Base-by-base conservation (phyloP, 2,797 vertebrate genomes). In the Pteronotus mesoamericanus region DNA sequence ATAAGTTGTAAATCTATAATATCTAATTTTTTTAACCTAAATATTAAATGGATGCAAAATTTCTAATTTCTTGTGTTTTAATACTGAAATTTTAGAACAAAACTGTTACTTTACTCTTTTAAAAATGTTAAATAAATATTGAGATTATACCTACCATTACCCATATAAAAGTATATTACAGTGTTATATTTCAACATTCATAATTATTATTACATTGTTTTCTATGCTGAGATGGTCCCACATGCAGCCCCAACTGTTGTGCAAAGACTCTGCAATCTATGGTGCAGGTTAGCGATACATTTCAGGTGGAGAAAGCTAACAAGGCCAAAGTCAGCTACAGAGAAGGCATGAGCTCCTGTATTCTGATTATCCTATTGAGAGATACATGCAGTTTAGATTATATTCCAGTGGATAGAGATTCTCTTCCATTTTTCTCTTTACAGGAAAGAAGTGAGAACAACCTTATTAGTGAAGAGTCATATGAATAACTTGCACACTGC, bases 71-170 rank as follows among this genome's bases (percentile, higher is more conserved):
- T 26, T 88, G 5, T 82, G 32, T 61, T 83, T 89, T 83, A 82
- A 83, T 29, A 64, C 42, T 92, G 16, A 87, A 87, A 84, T 74
- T 95, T 90, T 39, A 84, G 19, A 72, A 74, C 92, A 69, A 90
- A 92, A 64, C 9, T 72, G 2, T 57, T 84, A 32, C n/a, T 82
- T 86, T 15, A 78, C 10, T 69, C 42, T 83, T 92, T 77, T 42
- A 75, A 94, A 80, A 44, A 10, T 79, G 10, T 95, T 84, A 12
- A 78, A 15, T 80, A 75, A 89, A 72, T 57, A 66, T 10, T 88
- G 19, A 94, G 26, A 57, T 51, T 84, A 44, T 93, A 44, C 1
- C 14, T 6, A 82, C 53, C 11, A 61, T 78, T 64, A 61, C 64
- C 18, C 16, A 82, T 34, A 5, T 68, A 34, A 79, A 78, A 53